These are phyloP conservation scores for Enoplosus armatus DNA, from an alignment of 2,797 vertebrate genomes.

Conservation along the genomic window DNA sequence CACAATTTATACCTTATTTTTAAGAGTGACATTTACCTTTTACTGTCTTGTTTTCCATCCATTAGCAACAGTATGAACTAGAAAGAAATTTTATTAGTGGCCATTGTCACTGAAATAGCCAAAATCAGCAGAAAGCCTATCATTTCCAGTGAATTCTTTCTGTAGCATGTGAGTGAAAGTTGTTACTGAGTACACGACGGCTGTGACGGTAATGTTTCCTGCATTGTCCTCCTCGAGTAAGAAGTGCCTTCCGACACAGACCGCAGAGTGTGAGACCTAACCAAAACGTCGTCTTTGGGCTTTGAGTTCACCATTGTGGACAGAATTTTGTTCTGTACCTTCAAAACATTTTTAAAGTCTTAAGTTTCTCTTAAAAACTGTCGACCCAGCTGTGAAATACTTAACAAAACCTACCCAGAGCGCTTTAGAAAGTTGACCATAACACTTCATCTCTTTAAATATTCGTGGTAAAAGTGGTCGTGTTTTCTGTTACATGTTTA, in stretches of 20 bases:
- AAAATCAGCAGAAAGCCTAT: not conserved
- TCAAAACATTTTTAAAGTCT: constrained; percentile 24
- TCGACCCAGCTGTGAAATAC: constrained; percentile 14
- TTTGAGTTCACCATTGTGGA: constrained; percentile 45
- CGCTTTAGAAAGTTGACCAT: constrained; percentile 3
- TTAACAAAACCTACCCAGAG: not conserved
- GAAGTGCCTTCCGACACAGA: constrained; percentile 84
- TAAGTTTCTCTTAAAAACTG: constrained; percentile 2
- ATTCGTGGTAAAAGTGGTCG: not conserved
- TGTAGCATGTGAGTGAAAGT: constrained; percentile 25
- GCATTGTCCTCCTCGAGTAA: constrained; percentile 58
- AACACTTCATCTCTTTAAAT: constrained; percentile 16
- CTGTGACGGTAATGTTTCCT: constrained; percentile 16
- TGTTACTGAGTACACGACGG: not conserved
- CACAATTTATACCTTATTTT: not conserved
- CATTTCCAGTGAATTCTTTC: constrained; percentile 14
- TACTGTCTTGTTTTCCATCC: constrained; percentile 6
- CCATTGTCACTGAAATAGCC: not conserved
- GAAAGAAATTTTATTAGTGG: not conserved
- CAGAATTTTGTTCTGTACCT: constrained; percentile 18
- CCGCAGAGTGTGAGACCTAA: constrained; percentile 46
- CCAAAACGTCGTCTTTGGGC: constrained; percentile 44
- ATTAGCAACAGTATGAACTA: constrained; percentile 2
- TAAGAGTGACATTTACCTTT: not conserved
- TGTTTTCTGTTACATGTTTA: not conserved